Base-by-base conservation (phyloP, 2,888 invertebrate genomes). In the Agrilus cyanescens region DNA sequence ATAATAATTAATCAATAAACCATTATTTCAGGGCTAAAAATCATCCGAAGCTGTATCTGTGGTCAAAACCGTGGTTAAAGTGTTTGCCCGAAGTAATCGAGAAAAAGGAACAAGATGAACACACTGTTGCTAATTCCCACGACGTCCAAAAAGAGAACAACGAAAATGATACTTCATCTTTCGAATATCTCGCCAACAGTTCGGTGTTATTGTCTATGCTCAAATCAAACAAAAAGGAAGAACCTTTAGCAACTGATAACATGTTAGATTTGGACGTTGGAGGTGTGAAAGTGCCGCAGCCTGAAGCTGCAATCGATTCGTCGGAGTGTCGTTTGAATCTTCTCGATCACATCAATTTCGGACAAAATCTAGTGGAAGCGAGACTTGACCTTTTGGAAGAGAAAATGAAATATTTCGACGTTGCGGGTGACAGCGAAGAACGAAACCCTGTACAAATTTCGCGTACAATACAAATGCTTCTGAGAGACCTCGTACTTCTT, bases 11-110 rank as follows among this genome's bases (percentile, higher is more conserved):
- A 80, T 44, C 77, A 82, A 57, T 85, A 34, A 12, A 40, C 14
- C 12, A 5, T 43, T 32, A 30, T 65, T 60, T 4, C 58, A 80
- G 80, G 38, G 81, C 80, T 46, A 83, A 84, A 52, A 81, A 85
- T 61, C 89, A 89, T 59, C 88, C 87, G 0, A 89, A 89, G 57
- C 68, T 89, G 31, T 88, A 88, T 63, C 70, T 88, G 1, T 89
- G 88, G 89, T 84, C 87, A 0, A 85, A 85, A 54, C 81, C 82
- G 49, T 88, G 87, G 87, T 82, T 82, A 53, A 76, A 78, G 66
- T 13, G 66, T 63, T 52, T 64, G 38, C 61, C 64, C 4, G 62
- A 63, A 47, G 61, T 61, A 52, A 41, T 46, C 20, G 43, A 31
- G 4, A 60, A 62, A 35, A 46, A 53, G 12, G 60, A 65, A 47